These are phyloP conservation scores for Maccullochella peelii DNA, from an alignment of 2,113 vertebrate genomes.

Conservation along the genomic window DNA sequence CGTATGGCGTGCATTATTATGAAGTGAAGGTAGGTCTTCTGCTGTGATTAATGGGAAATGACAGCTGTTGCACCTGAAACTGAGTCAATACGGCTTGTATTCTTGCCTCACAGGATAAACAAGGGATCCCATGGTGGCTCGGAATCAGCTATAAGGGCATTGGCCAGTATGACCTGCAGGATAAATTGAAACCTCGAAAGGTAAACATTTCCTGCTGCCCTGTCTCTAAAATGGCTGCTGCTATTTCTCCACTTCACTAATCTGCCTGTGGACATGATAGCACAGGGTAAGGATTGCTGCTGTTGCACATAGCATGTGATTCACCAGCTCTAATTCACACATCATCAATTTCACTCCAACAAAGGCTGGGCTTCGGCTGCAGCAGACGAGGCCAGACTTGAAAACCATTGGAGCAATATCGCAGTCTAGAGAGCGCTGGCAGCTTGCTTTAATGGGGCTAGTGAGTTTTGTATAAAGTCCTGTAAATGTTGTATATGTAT, in stretches of 20 bases:
- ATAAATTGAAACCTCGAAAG: conserved; percentile 95
- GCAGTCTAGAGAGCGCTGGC: not conserved
- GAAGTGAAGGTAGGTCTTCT: conserved; percentile 94
- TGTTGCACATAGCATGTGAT: conserved; percentile 54
- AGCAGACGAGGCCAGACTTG: conserved; percentile 65
- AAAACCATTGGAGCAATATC: conserved; percentile 4
- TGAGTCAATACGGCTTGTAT: conserved; percentile 21
- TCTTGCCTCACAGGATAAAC: conserved; percentile 90
- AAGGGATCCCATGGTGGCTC: conserved; percentile 99
- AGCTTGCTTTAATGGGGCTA: not conserved
- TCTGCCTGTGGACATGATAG: conserved; percentile 24
- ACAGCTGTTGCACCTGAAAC: conserved; percentile 35
- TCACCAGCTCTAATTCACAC: conserved; percentile 53
- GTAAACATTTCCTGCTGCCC: conserved; percentile 57
- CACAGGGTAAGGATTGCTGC: conserved; percentile 29
- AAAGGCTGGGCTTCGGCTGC: conserved; percentile 46
- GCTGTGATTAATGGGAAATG: conserved; percentile 37
- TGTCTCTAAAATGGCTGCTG: conserved; percentile 12
- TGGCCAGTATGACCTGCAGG: conserved; percentile 97
- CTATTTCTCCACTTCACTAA: conserved; percentile 11
- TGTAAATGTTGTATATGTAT: too few relatives aligned
- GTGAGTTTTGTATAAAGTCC: conserved; percentile 12
- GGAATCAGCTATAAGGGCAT: conserved; percentile 99
- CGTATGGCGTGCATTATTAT: conserved; percentile 98
- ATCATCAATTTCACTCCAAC: conserved; percentile 39